phyloP scores from a whole-genome alignment of 1,140 invertebrate genomes.

The Stenopsyche tienmushanensis region DNA sequence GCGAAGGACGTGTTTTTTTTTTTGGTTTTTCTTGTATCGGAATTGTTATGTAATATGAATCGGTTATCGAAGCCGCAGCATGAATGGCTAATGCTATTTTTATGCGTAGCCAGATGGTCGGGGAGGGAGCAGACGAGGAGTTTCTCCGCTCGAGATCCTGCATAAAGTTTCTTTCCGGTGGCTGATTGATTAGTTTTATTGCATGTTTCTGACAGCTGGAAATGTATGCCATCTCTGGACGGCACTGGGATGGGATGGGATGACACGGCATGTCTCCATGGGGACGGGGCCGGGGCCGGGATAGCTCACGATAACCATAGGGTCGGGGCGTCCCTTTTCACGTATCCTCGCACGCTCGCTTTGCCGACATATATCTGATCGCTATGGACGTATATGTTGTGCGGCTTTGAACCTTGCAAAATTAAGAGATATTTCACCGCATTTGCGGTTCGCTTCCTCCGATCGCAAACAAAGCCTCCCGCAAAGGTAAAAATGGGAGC shows the following conservation, averaged over 20 bases:
- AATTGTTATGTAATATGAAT: no score
- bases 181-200: conserved; percentile 2
- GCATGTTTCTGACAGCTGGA: conserved; percentile 4
- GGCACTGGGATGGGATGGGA: background rate
- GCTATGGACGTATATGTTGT: background rate
- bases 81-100: no score
- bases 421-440: conserved; percentile 14
- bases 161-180: background rate
- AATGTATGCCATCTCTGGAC: background rate
- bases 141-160: background rate
- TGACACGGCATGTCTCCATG: background rate
- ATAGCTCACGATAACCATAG: background rate
- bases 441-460: conserved; percentile 4
- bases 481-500: background rate
- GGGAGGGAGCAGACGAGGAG: background rate
- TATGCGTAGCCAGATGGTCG: background rate
- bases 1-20: no score
- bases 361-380: background rate
- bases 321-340: conserved; percentile 1
- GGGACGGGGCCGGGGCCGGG: no score
- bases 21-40: no score
- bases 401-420: conserved; percentile 1
- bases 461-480: conserved; percentile 1
- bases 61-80: no score
- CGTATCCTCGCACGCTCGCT: background rate